Percentiles rank a stretch among this genome's conserved stretches.
These are phyloP conservation scores for Chironomus striatipennis DNA, from an alignment of 1,140 invertebrate species.

Conservation along the genomic window DNA sequence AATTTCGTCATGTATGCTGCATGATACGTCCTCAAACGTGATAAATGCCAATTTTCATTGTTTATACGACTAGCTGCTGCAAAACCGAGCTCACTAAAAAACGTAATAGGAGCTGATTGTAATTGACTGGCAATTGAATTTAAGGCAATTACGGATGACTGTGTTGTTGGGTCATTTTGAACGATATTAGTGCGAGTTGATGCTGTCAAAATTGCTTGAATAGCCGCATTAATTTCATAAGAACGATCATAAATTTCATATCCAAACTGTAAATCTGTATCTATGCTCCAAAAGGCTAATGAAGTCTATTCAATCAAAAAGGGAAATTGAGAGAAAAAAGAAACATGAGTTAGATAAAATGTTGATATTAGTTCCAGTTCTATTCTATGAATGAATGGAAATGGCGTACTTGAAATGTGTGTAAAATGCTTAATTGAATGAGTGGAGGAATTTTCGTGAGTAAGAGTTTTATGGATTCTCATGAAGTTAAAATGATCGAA, in stretches of 20 bases:
- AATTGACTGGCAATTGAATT: not conserved
- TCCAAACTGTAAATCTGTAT: not conserved
- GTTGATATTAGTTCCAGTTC: too few relatives aligned
- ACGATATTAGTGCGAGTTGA: not conserved
- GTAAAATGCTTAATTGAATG: too few relatives aligned
- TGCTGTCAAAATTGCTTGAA: not conserved
- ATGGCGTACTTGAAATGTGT: too few relatives aligned
- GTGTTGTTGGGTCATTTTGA: not conserved
- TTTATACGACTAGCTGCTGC: not conserved
- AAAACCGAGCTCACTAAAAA: not conserved
- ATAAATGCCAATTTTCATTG: not conserved
- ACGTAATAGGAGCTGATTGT: not conserved
- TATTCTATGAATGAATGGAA: too few relatives aligned
- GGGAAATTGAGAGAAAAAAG: not conserved
- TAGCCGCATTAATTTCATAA: not conserved
- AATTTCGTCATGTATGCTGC: not conserved
- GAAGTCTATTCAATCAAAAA: not conserved
- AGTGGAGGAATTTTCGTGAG: too few relatives aligned
- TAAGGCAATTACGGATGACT: not conserved
- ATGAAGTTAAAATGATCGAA: too few relatives aligned
- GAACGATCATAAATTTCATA: constrained; percentile 17
- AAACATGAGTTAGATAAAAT: too few relatives aligned
- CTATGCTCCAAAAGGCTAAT: constrained; percentile 4
- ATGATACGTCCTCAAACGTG: not conserved
- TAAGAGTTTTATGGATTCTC: too few relatives aligned